Base-by-base conservation (phyloP, 2,113 vertebrate species). In the Aspiorhynchus laticeps region DNA sequence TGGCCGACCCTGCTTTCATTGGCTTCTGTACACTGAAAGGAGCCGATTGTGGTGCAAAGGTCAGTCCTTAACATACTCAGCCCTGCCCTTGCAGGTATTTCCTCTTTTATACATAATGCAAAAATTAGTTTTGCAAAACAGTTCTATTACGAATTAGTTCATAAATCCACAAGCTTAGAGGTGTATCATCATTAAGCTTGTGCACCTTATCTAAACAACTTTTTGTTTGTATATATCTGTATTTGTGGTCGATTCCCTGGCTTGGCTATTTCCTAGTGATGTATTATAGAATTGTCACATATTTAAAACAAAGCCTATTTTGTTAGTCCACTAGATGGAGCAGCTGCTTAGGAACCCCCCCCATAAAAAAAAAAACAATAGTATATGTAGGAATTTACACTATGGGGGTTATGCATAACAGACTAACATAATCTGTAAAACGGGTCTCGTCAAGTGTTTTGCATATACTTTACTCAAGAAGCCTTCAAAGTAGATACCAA, bases 41-140 rank as follows among this genome's bases (percentile, higher is more conserved):
- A 92, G 98, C 97, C 0, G 98, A 99, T 87, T 99, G 98, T 21
- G 98, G 98, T n/a, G 98, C 98, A 26, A 99, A 99, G 98, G 98
- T 99, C 92, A 91, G 89, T 88, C 19, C 41, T 36, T 19, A 19
- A 61, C 67, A 17, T 14, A 61, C 48, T 33, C 56, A 65, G 7
- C 19, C 41, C 24, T 69, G 19, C 41, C 26, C 85, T 15, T 63
- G 6, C 15, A 26, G 7, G 63, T 53, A 19, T 53, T 26, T 65
- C 31, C 85, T 26, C 21, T 33, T 71, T 19, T 67, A 36, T 61
- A 5, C 36, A 65, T 81, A 28, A 17, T 81, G 24, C 12, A 63
- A 7, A 51, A 65, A 14, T 77, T 63, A 63, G n/a, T n/a, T n/a
- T n/a, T 46, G 43, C 5, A 67, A 7, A 46, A 36, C 7, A 31